Evolutionary conservation across 2,113 vertebrate species (phyloP).

Genomic region (Monarcha castaneiventris): DNA sequence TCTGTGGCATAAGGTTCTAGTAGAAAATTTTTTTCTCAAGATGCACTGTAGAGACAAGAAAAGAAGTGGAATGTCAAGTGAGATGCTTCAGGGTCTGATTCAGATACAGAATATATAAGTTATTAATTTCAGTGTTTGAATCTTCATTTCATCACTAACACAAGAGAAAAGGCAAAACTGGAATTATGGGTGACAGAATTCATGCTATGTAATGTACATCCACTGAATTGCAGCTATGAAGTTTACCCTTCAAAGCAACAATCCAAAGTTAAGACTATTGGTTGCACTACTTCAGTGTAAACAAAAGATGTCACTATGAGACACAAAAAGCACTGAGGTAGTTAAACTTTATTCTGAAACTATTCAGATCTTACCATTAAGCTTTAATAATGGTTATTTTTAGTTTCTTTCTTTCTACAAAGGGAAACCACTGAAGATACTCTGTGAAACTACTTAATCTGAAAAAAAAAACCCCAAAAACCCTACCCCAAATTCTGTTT

Average conservation of each 20-base stretch:
- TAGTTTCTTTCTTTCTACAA: slow-evolving; percentile 33
- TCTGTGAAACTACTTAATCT: not conserved
- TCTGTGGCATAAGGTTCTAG: not conserved
- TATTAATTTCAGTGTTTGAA: not conserved
- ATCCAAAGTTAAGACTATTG: not conserved
- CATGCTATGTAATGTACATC: fast-evolving
- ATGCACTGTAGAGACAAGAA: not conserved
- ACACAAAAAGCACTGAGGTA: not conserved
- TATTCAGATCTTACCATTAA: not conserved
- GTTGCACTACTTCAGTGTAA: slow-evolving; percentile 19
- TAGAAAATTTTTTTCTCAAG: not conserved
- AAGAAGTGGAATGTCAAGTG: not conserved
- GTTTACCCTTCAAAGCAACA: not conserved
- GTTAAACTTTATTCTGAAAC: not conserved
- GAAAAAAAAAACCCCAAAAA: not conserved
- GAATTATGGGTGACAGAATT: not conserved
- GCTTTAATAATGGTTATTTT: slow-evolving; percentile 21
- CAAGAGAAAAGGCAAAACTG: not conserved
- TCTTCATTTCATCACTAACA: not conserved
- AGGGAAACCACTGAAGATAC: slow-evolving; percentile 27
- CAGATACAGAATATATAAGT: not conserved
- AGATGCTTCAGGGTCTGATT: not conserved
- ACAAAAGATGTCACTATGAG: slow-evolving; percentile 51
- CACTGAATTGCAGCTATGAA: not conserved
- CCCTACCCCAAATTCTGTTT: not conserved